Base-by-base conservation (phyloP, 1,140 invertebrate species). In the Aphidius ervi region DNA sequence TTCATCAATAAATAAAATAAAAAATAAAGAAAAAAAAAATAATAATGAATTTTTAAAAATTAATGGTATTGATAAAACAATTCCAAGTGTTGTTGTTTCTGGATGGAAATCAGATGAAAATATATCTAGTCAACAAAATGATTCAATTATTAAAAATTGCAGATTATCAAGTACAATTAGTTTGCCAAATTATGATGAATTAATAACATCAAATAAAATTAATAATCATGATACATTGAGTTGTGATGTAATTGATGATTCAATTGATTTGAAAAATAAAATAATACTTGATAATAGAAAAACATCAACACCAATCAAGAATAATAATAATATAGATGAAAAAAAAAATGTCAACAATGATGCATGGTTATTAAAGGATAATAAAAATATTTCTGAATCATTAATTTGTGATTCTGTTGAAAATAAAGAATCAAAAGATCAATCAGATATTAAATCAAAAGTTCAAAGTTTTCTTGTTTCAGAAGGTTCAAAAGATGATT, bases 171-270 rank as follows among this genome's bases (percentile, higher is more conserved):
- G 76, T 56, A 81, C 81, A 9, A 73, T 78, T 62, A 83, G 82
- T 40, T 68, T 84, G 57, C 82, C 82, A 37, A 82, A 82, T 73
- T 82, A 82, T 67, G 75, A 72, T 66, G 80, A 83, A 63, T 70
- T 81, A 42, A 65, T 58, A 9, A 41, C n/a, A 48, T 50, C 23
- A 9, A 9, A 10, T 9, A 31, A 45, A 43, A 43, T 45, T 42
- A 48, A 7, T 40, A 45, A 40, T 54, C 20, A 50, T 46, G 8
- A 56, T 5, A n/a, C 9, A 54, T 54, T 10, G 6, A 31, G 6
- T 20, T 3, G 41, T 31, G 50, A 59, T 42, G 46, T 59, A 46
- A 40, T 62, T 9, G 59, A 64, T 47, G 52, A 56, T 42, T 59
- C 49, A 7, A 62, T 61, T 46, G 58, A 59, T 16, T 31, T 53